Evolutionary conservation across 2,888 invertebrate genomes (phyloP), one percentile per base, ranked within the genome.

Genomic region (Drosophila incognita): DNA sequence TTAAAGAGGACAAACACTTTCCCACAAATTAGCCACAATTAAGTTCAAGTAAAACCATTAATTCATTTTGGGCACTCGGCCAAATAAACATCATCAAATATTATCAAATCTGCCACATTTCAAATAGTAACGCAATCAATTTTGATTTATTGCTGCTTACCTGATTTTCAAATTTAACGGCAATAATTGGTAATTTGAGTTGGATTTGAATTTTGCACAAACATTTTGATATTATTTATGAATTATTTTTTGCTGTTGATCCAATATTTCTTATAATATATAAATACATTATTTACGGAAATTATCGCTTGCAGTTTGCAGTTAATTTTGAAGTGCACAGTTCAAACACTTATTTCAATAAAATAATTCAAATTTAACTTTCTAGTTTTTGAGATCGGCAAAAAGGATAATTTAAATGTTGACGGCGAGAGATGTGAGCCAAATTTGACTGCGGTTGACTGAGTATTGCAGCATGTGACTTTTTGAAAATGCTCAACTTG

Each of bases 101-200:
- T 18, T n/a, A 29, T 31, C 62, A 58, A 24, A 40, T 38, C 29
- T 27, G 11, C 13, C 18, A 46, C 15, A 48, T 59, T 38, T 69
- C 8, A 60, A 29, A 31, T 31, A 21, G 31, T 15, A 60, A 59
- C 15, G n/a, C 15, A 46, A 46, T 24, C 4, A 24, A 21, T 1
- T 27, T 48, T 42, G 4, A 5, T 31, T 38, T n/a, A 21, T 11
- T 63, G 60, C 18, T 63, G 57, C 82, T 86, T 74, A 82, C 82
- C 82, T 83, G 81, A 51, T 35, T 56, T 67, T 65, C 62, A 66
- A 62, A 24, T 46, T 71, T 69, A 59, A 21, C 38, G 8, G 38
- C 46, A 46, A 46, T 21, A 54, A 53, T 49, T 64, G 36, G 13
- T 38, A 49, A 58, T 63, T 63, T 65, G 40, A 35, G 58, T 69